Base-by-base conservation (phyloP, 2,888 invertebrate species). In the Glaucopsyche alexis region DNA sequence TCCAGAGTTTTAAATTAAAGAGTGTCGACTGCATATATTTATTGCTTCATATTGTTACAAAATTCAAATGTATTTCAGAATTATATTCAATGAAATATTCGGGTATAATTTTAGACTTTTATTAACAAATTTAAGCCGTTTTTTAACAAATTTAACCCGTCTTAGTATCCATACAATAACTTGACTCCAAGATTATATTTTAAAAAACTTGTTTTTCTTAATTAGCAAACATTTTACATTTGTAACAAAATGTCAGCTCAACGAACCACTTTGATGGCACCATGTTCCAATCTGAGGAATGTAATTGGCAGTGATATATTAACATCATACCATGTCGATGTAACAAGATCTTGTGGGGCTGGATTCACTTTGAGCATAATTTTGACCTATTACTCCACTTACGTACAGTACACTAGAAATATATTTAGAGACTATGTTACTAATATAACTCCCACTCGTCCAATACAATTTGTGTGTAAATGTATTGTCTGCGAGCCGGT, bases 351-450 rank as follows among this genome's bases (percentile, higher is more conserved):
- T 79, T 52, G 75, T 76, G 40, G 71, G 73, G 72, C 76, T 78
- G 80, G 81, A 80, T 80, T 83, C 89, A 87, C 88, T 89, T 88
- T 87, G 89, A 89, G 85, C 87, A 87, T 83, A 85, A 85, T 83
- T 83, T 79, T 84, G 87, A 84, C 82, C 77, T 76, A 75, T 79
- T 81, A 79, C 81, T 77, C 69, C 76, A 76, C 76, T 74, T 75
- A 76, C 75, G 74, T 81, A 78, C 77, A 80, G 81, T 81, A 82
- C 85, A 86, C 85, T 84, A 81, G 78, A 82, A 78, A 75, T 90
- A 89, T 84, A 84, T 91, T 91, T 91, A 91, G 76, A 83, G 77
- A 75, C 87, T 90, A 90, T 75, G 78, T 84, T 84, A 81, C 82
- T 85, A 86, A 83, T 82, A 83, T 80, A 79, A 74, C 84, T 83